Percentiles rank a stretch among this genome's conserved stretches.
These are phyloP conservation scores for Capitella teleta DNA, from an alignment of 1,140 invertebrate species.

Conservation along the genomic window DNA sequence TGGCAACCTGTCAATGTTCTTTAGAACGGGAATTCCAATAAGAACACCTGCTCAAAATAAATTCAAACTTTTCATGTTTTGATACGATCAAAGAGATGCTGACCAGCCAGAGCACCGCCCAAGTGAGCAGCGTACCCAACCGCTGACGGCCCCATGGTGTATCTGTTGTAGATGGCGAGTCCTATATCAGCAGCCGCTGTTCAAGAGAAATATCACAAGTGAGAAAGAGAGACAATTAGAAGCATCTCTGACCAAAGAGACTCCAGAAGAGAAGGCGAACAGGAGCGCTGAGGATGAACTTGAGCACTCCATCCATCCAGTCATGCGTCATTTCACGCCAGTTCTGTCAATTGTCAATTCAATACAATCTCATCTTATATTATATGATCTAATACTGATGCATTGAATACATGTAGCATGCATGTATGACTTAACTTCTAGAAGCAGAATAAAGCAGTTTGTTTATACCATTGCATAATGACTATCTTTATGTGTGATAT, in stretches of 20 bases:
- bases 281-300: slow-evolving; percentile 36
- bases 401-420: neutral
- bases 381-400: neutral
- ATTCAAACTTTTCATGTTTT: no score
- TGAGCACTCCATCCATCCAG: slow-evolving; percentile 30
- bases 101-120: slow-evolving; percentile 32
- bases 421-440: neutral
- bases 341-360: slow-evolving; percentile 21
- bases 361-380: neutral
- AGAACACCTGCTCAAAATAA: slow-evolving; percentile 37
- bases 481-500: neutral
- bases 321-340: slow-evolving; percentile 42
- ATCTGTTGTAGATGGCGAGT: slow-evolving; percentile 32
- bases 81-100: no score
- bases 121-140: slow-evolving; percentile 35
- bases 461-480: neutral
- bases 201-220: no score
- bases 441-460: neutral
- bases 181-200: slow-evolving; percentile 28
- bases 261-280: slow-evolving; percentile 31
- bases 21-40: slow-evolving; percentile 33
- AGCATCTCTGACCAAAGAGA: slow-evolving; percentile 26
- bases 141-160: slow-evolving; percentile 19
- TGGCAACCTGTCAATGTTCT: slow-evolving; percentile 30
- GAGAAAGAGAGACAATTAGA: no score